Evolutionary conservation across 92 coral and sea anemone genomes (phyloP).

Genomic region (Porites cylindrica): DNA sequence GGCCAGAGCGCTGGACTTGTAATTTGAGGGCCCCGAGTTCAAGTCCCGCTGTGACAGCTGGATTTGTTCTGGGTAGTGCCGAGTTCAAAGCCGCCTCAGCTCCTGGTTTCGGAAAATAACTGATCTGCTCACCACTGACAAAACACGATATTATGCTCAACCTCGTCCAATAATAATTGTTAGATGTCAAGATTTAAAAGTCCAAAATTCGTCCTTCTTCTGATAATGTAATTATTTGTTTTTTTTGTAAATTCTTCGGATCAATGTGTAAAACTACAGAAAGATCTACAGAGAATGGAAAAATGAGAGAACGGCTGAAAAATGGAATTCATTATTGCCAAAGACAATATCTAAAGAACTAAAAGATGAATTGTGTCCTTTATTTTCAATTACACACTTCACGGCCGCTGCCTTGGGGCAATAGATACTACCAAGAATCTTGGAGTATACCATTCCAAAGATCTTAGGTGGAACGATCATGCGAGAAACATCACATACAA

Average conservation of each 20-base stretch:
- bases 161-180: too few species aligned
- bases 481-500: constrained; percentile 22
- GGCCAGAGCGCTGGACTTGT: too few species aligned
- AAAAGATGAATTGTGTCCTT: background rate
- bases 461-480: constrained; percentile 48
- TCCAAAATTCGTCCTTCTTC: too few species aligned
- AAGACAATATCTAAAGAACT: constrained; percentile 33
- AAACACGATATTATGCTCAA: too few species aligned
- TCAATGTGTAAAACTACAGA: constrained; percentile 29
- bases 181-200: too few species aligned
- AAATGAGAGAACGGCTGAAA: constrained; percentile 13
- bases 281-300: constrained; percentile 25
- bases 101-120: too few species aligned
- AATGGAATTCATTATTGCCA: constrained; percentile 35
- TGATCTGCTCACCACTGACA: too few species aligned
- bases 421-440: constrained; percentile 48
- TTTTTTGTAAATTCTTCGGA: constrained; percentile 28
- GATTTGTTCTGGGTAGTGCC: too few species aligned
- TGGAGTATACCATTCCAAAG: constrained; percentile 41
- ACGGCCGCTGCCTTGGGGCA: constrained; percentile 26
- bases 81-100: too few species aligned
- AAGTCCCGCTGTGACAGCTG: too few species aligned
- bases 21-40: too few species aligned
- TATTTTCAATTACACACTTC: background rate
- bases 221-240: background rate